These are phyloP conservation scores for Scolopax mira DNA, from an alignment of 2,113 vertebrate species.

Conservation along the genomic window DNA sequence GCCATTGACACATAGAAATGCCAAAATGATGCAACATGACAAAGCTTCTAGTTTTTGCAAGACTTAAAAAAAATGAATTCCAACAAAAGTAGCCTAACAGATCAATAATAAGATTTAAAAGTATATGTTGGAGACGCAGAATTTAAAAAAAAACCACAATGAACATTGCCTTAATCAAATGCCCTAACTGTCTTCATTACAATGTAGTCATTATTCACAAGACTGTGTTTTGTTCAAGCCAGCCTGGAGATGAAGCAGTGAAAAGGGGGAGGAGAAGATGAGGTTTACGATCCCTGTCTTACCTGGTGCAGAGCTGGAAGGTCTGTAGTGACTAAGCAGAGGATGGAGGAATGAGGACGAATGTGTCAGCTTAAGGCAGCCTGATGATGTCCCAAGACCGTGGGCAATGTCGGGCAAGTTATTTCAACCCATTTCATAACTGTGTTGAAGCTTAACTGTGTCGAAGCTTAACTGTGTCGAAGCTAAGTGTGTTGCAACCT, in stretches of 20 bases:
- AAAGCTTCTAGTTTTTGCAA: background rate
- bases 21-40: background rate
- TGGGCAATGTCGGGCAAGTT: background rate
- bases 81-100: background rate
- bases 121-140: background rate
- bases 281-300: background rate
- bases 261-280: background rate
- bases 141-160: background rate
- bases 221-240: background rate
- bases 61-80: background rate
- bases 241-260: background rate
- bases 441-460: background rate
- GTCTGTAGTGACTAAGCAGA: background rate
- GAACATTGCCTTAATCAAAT: background rate
- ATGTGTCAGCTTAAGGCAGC: background rate
- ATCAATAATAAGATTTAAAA: background rate
- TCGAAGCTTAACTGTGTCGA: background rate
- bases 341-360: background rate
- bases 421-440: background rate
- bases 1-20: background rate
- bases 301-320: background rate
- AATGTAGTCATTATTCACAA: background rate
- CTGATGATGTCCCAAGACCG: background rate
- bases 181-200: background rate
- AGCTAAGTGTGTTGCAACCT: background rate